Base-by-base conservation (phyloP, 2,113 vertebrate species). In the Bostrychus sinensis region DNA sequence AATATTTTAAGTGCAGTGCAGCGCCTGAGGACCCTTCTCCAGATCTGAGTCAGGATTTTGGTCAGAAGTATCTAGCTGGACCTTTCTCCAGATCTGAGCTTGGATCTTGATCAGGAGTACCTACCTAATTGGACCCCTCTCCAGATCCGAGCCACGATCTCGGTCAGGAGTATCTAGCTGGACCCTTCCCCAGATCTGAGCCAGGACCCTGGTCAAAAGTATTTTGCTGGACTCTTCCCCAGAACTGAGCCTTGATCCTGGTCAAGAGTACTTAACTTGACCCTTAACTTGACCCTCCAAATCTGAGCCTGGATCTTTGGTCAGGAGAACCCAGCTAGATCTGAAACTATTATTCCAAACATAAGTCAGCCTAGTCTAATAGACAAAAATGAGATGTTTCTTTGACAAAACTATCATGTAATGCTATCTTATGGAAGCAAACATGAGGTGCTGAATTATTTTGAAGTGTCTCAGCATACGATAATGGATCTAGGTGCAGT, bases 401-500 rank as follows among this genome's bases (percentile, higher is more conserved):
- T 45, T 45, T 51, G 14, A 30, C 48, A 30, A 1, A n/a, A 9
- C 5, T 7, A 32, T 51, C n/a, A 48, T 25, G 5, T 11, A 25
- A 48, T 2, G 2, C 20, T 48, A 25, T 48, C 20, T 13, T 14
- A 5, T 2, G 5, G 22, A 7, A 25, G 3, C 11, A 22, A 11
- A 10, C 3, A 25, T 14, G 22, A 48, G 12, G 20, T 13, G 45
- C 45, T 48, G 45, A 48, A 25, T 23, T 22, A 45, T 48, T 22
- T 48, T 32, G 30, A 3, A 32, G 30, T 32, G 30, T 32, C 5
- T 6, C 11, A 11, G 19, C 19, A 10, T 11, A 1, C 13, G 19
- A 12, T 45, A 4, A 45, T 69, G 74, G 70, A n/a, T n/a, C n/a
- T n/a, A 83, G 81, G 65, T 55, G 63, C 71, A 70, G 26, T 73